These are phyloP conservation scores for Cepaea hortensis DNA, from an alignment of 2,888 invertebrate genomes.

Conservation along the genomic window DNA sequence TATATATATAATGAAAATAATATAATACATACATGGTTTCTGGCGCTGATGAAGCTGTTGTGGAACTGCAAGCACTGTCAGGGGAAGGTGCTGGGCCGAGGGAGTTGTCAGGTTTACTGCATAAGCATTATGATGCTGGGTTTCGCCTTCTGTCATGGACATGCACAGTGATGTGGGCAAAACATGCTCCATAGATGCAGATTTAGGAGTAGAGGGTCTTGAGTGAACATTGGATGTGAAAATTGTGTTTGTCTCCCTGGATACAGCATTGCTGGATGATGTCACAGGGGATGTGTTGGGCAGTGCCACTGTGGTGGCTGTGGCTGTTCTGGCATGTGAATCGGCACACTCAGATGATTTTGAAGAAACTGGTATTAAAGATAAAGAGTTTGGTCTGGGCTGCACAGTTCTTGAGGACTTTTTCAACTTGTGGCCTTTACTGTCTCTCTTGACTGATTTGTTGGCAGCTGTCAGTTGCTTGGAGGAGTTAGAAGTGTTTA, in stretches of 20 bases:
- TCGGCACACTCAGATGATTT: neutral
- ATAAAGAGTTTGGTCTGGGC: neutral
- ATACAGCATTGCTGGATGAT: neutral
- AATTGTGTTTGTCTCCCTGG: neutral
- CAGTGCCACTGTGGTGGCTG: neutral
- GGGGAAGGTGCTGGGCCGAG: neutral
- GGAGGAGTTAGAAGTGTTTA: neutral
- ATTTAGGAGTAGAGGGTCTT: neutral
- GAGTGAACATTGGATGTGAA: neutral
- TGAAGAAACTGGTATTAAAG: neutral
- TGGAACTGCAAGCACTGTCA: conserved; percentile 4
- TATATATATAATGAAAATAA: too few relatives aligned
- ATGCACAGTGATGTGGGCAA: neutral
- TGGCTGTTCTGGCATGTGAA: neutral
- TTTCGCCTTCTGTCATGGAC: neutral
- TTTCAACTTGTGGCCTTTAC: neutral
- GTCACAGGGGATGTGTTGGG: neutral
- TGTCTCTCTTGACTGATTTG: neutral
- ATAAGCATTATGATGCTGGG: neutral
- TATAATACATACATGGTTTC: conserved; percentile 1
- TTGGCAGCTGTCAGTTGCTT: neutral
- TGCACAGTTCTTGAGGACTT: neutral
- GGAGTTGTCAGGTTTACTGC: neutral
- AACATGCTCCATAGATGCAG: neutral
- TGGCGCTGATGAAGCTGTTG: neutral